A percentile compares a stretch with the other conserved stretches of the same genome.
phyloP scores from a whole-genome alignment of 2,797 vertebrate species.

The Melanotaenia maccullochi region DNA sequence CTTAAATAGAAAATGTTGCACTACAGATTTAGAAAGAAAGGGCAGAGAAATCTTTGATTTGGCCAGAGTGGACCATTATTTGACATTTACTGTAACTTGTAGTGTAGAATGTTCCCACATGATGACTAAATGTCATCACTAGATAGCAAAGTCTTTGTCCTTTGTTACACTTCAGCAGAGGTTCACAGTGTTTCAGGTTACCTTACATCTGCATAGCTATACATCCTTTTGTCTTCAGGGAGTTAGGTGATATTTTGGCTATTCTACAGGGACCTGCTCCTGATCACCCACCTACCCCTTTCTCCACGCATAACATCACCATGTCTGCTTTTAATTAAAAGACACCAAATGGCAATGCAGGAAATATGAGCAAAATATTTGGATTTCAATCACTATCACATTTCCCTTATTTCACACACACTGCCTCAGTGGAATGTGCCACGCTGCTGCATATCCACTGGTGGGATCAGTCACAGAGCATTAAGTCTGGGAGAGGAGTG shows the following conservation, averaged over 20 bases:
- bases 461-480: conserved; percentile 66
- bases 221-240: conserved; percentile 70
- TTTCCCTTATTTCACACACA: conserved; percentile 70
- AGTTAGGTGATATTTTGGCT: conserved; percentile 73
- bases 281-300: conserved; percentile 14
- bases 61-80: conserved; percentile 15
- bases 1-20: conserved; percentile 47
- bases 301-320: conserved; percentile 66
- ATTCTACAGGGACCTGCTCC: conserved; percentile 36
- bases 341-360: conserved; percentile 52
- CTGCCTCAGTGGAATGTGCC: conserved; percentile 68
- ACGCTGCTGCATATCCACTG: conserved; percentile 60
- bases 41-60: conserved; percentile 13
- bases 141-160: conserved; percentile 32
- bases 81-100: conserved; percentile 20
- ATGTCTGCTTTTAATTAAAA: conserved; percentile 82
- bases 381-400: conserved; percentile 72
- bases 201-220: conserved; percentile 66
- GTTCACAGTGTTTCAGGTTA: conserved; percentile 74
- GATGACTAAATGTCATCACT: conserved; percentile 22
- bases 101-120: conserved; percentile 33
- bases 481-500: conserved; percentile 56
- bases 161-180: conserved; percentile 27
- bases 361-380: conserved; percentile 76
- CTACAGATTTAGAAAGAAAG: conserved; percentile 46